These are phyloP conservation scores for Drosophila affinis DNA, from an alignment of 2,888 invertebrate species.

Conservation along the genomic window DNA sequence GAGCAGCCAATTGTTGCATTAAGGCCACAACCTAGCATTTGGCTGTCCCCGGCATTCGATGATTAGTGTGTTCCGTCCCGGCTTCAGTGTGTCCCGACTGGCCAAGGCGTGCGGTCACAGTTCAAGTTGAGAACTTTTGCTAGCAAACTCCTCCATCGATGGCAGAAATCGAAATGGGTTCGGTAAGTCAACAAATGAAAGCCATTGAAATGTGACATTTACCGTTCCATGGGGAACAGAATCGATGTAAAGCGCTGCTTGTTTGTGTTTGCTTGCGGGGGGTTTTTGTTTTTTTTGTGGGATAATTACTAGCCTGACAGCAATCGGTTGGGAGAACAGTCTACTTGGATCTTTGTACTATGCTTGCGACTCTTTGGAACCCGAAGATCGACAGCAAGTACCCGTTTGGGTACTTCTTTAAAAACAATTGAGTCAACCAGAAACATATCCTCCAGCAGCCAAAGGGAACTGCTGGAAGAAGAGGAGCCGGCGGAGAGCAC, in stretches of 20 bases:
- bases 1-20: conserved; percentile 68
- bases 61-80: conserved; percentile 19
- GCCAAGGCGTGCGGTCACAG: conserved; percentile 60
- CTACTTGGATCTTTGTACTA: conserved; percentile 31
- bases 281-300: neutral
- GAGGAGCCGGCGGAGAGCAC: conserved; percentile 20
- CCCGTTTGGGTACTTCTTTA: too few species aligned
- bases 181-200: conserved; percentile 34
- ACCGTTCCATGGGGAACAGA: neutral
- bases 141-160: neutral
- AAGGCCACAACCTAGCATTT: conserved; percentile 9
- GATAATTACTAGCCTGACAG: conserved; percentile 30
- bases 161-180: conserved; percentile 23
- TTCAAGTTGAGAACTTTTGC: neutral
- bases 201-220: neutral
- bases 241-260: conserved; percentile 3
- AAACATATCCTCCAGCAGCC: conserved; percentile 4
- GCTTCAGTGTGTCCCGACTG: conserved; percentile 47
- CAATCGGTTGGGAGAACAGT: conserved; percentile 27
- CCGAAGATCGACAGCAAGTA: too few species aligned
- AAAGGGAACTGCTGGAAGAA: neutral
- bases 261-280: too few species aligned
- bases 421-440: neutral
- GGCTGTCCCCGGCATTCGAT: neutral
- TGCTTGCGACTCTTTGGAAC: neutral